phyloP scores from a whole-genome alignment of 2,888 invertebrate species.

The Zygaena filipendulae region DNA sequence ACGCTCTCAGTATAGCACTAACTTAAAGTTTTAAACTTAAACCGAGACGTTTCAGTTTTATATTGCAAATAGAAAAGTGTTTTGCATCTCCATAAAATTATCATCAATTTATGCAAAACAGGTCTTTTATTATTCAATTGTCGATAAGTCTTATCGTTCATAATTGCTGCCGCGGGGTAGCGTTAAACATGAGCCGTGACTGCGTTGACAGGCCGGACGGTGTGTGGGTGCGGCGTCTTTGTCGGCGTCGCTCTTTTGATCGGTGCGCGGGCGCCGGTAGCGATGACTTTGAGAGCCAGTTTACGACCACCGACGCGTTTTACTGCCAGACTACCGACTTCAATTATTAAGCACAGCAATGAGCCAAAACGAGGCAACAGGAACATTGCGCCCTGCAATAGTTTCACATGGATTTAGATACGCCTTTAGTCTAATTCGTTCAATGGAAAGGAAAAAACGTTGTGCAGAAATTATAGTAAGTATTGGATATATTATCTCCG shows the following conservation, averaged over 20 bases:
- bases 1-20: slow-evolving; percentile 31
- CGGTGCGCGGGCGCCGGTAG: slow-evolving; percentile 55
- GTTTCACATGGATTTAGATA: too few species aligned
- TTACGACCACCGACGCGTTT: slow-evolving; percentile 56
- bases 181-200: slow-evolving; percentile 48
- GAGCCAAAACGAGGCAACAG: too few species aligned
- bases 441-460: too few species aligned
- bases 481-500: too few species aligned
- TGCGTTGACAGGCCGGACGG: slow-evolving; percentile 55
- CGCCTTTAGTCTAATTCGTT: too few species aligned
- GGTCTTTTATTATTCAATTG: slow-evolving; percentile 48
- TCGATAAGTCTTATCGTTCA: slow-evolving; percentile 45
- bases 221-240: slow-evolving; percentile 39
- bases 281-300: slow-evolving; percentile 49
- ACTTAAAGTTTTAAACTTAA: slow-evolving; percentile 20
- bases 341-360: slow-evolving; percentile 50
- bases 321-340: slow-evolving; percentile 46
- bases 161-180: slow-evolving; percentile 51
- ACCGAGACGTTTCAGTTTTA: too few species aligned
- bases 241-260: slow-evolving; percentile 51
- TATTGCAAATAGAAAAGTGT: too few species aligned
- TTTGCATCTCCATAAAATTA: too few species aligned
- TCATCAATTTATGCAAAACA: too few species aligned
- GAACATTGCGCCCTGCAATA: too few species aligned
- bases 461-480: too few species aligned